Conservation (phyloP, 2,888 invertebrate genomes). For the Empis stercorea region DNA sequence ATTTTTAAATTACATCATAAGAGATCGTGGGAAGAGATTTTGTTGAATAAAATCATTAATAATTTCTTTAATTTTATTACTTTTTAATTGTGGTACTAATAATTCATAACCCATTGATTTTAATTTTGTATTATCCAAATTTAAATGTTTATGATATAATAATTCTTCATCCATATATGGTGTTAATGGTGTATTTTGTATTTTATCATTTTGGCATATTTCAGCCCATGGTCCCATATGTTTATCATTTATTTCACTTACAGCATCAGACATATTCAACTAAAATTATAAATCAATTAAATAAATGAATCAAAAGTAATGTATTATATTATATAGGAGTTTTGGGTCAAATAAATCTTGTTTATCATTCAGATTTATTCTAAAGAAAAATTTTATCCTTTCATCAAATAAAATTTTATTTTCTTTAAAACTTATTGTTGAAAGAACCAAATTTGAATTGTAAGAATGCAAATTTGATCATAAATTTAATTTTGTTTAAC, state of each 20-base stretch:
- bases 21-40: conserved; percentile 69
- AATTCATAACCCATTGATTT: conserved; percentile 45
- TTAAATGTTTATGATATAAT: conserved; percentile 66
- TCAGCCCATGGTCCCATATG: conserved; percentile 88
- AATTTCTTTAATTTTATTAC: conserved; percentile 51
- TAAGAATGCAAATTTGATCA: no score
- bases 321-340: no score
- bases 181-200: conserved; percentile 75
- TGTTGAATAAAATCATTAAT: conserved; percentile 68
- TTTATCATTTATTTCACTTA: conserved; percentile 87
- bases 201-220: conserved; percentile 58
- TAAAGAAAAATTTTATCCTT: no score
- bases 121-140: conserved; percentile 57
- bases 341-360: no score
- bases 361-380: no score
- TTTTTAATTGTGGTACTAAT: conserved; percentile 48
- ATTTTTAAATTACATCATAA: conserved; percentile 31
- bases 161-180: conserved; percentile 77
- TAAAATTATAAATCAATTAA: conserved; percentile 24
- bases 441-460: no score
- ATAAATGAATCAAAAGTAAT: no score
- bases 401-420: no score
- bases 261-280: conserved; percentile 65
- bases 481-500: no score
- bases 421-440: no score